Conservation (phyloP, 2,888 invertebrate species). For the Eledone cirrhosa region DNA sequence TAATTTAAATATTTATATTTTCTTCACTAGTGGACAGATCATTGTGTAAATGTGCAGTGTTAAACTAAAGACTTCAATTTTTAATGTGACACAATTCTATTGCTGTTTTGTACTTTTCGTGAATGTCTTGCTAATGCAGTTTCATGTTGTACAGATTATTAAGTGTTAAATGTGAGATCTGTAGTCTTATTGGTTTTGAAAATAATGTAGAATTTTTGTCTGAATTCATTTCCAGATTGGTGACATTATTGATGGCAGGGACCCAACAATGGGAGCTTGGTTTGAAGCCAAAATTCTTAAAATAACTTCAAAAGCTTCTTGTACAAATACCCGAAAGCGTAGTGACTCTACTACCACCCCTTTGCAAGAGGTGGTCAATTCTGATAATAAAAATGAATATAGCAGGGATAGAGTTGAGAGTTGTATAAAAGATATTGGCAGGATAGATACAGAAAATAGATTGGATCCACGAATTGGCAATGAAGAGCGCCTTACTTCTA, state of each 20-base stretch:
- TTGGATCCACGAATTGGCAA: not conserved
- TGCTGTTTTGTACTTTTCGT: no score
- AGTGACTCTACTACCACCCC: not conserved
- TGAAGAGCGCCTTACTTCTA: not conserved
- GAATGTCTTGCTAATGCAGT: no score
- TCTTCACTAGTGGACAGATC: no score
- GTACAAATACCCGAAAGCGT: not conserved
- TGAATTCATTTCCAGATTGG: conserved; percentile 66
- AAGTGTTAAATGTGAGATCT: no score
- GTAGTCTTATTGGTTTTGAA: not conserved
- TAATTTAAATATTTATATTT: no score
- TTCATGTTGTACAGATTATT: no score
- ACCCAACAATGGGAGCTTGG: conserved; percentile 77
- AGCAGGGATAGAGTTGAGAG: not conserved
- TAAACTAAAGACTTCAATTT: no score
- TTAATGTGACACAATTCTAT: no score
- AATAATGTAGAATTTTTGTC: not conserved
- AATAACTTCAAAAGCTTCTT: conserved; percentile 37
- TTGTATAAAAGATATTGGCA: not conserved
- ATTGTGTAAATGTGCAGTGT: no score
- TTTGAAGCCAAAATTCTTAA: conserved; percentile 73
- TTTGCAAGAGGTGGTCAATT: conserved; percentile 9
- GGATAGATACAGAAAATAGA: not conserved
- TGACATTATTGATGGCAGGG: conserved; percentile 76
- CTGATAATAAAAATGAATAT: not conserved